These are phyloP conservation scores for Lasioglossum zephyrum DNA, from an alignment of 2,888 invertebrate species.

Conservation along the genomic window DNA sequence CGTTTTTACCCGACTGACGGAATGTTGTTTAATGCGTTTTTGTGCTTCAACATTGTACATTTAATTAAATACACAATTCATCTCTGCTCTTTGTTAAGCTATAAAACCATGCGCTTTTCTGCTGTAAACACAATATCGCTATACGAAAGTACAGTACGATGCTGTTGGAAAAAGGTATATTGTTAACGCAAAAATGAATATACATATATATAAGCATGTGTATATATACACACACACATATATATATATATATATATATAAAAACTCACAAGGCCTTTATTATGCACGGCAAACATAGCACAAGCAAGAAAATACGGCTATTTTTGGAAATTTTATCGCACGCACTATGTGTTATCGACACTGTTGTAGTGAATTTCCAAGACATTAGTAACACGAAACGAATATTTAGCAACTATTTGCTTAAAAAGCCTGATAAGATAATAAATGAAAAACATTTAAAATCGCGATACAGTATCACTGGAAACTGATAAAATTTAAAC, in stretches of 20 bases:
- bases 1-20: neutral
- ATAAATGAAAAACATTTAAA: neutral
- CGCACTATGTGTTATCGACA: neutral
- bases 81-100: neutral
- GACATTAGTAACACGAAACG: neutral
- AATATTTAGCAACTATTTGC: neutral
- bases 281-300: neutral
- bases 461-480: neutral
- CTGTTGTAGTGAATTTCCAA: neutral
- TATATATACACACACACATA: too few relatives aligned
- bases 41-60: neutral
- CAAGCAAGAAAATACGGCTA: neutral
- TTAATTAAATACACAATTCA: neutral
- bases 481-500: neutral
- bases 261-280: neutral
- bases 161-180: neutral
- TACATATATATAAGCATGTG: too few relatives aligned
- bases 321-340: neutral
- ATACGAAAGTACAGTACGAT: neutral
- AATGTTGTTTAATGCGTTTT: neutral
- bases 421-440: neutral
- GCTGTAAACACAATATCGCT: neutral
- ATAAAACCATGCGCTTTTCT: neutral
- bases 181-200: neutral
- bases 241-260: too few relatives aligned